These are phyloP conservation scores for Gobius niger DNA, from an alignment of 2,113 vertebrate species.

Conservation along the genomic window DNA sequence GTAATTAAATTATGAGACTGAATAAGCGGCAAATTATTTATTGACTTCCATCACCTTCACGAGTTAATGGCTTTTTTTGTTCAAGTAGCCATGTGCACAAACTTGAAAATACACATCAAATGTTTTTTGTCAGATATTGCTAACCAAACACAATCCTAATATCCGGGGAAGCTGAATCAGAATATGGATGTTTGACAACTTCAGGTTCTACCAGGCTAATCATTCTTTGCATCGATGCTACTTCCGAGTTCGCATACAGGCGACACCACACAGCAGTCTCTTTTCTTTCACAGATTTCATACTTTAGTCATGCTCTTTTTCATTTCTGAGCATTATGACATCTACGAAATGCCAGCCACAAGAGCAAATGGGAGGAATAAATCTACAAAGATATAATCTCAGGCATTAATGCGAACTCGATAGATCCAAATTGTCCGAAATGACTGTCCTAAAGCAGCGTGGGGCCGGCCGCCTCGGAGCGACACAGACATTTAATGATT, in stretches of 20 bases:
- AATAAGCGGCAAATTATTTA: constrained; percentile 38
- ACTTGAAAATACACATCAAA: no score
- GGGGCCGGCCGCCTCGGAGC: constrained; percentile 18
- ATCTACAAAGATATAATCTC: background rate
- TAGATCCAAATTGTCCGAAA: constrained; percentile 6
- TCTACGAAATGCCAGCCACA: background rate
- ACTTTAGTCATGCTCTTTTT: no score
- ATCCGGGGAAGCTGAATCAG: no score
- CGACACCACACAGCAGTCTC: no score
- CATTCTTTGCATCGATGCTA: no score
- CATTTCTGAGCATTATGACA: no score
- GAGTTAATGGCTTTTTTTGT: constrained; percentile 17
- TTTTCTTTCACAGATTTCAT: no score
- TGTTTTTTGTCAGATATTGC: no score
- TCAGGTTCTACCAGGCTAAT: no score
- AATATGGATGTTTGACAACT: no score
- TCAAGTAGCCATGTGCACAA: background rate
- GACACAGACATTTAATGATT: constrained; percentile 53
- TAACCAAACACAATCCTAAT: no score
- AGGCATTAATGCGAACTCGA: background rate
- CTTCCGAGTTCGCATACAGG: no score
- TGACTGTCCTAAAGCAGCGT: constrained; percentile 24
- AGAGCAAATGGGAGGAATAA: background rate
- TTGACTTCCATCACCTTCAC: constrained; percentile 15
- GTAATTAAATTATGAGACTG: constrained; percentile 48